Evolutionary conservation across 2,888 invertebrate species (phyloP), one percentile per base, ranked within the genome.

Genomic region (Drosophila affinis): DNA sequence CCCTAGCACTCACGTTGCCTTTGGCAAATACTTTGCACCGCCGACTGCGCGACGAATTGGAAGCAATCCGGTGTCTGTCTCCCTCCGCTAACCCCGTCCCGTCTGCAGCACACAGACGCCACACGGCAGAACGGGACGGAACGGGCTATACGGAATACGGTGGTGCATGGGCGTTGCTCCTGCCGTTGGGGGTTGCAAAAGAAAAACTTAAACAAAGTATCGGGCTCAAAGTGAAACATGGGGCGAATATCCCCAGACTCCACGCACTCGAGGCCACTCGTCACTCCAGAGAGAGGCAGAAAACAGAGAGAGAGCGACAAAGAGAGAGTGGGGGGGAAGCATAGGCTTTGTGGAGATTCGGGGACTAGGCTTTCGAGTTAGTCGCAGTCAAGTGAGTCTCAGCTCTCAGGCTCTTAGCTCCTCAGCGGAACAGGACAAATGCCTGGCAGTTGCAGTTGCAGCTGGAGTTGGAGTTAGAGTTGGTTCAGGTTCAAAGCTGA

Each of bases 31-130:
- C 83, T 83, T 88, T 81, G 88, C 87, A 88, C 83, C 81, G 86
- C 79, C 84, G 80, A 87, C 87, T 87, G 86, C 87, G 88, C 88
- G 88, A 88, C 88, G 88, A 88, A 88, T 89, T 87, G 88, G 88
- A 88, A 88, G 86, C 88, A 89, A 88, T 89, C 88, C 79, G 75
- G 85, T 87, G 89, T 87, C 83, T 83, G 83, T 86, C 81, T 87
- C 85, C 6, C 14, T 5, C 39, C 14, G 24, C 39, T 6, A 10
- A 10, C 10, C 12, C 34, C 3, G 3, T 10, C 5, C 14, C 12
- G 34, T 34, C 34, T 34, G 12, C 34, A 34, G 24, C 85, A 64
- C 85, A 74, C 55, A 78, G 55, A 58, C 74, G 60, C 62, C 57
- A 48, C 72, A 58, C 56, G 29, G 18, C 58, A 48, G 18, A 18